phyloP scores from a whole-genome alignment of 2,888 invertebrate species.

The Epirrhoe tristata region DNA sequence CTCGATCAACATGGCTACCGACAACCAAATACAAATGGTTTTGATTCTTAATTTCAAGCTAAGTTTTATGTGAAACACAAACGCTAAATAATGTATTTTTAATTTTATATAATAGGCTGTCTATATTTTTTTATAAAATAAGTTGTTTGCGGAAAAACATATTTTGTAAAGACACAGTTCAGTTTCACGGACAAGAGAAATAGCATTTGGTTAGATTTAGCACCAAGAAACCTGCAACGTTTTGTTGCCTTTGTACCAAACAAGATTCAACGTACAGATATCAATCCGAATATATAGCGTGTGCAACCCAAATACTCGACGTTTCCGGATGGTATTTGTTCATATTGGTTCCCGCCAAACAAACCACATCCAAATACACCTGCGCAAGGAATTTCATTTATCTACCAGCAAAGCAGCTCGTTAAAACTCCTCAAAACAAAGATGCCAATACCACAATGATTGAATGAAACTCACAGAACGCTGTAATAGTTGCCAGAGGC shows the following conservation, averaged over 20 bases:
- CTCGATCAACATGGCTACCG: background rate
- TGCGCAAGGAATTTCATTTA: conserved; percentile 41
- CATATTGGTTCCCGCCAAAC: conserved; percentile 2
- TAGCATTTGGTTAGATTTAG: background rate
- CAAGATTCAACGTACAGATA: background rate
- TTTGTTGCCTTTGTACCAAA: background rate
- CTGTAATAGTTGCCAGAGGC: conserved; percentile 57
- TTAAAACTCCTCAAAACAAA: conserved; percentile 50
- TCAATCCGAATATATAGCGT: background rate
- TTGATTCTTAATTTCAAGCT: too few species aligned
- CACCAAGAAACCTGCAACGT: background rate
- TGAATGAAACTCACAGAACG: conserved; percentile 53
- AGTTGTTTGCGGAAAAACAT: too few species aligned
- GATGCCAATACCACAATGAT: conserved; percentile 54
- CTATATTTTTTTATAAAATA: too few species aligned
- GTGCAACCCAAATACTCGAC: background rate
- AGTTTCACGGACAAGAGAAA: too few species aligned
- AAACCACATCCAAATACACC: conserved; percentile 11
- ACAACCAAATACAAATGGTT: too few species aligned
- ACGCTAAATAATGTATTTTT: too few species aligned
- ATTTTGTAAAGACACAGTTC: too few species aligned
- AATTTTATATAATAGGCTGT: too few species aligned
- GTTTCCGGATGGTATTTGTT: conserved; percentile 11
- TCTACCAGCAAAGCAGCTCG: conserved; percentile 34
- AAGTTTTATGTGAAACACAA: too few species aligned